Evolutionary conservation across 2,113 vertebrate species (phyloP).

Genomic region (Trogon melanurus): DNA sequence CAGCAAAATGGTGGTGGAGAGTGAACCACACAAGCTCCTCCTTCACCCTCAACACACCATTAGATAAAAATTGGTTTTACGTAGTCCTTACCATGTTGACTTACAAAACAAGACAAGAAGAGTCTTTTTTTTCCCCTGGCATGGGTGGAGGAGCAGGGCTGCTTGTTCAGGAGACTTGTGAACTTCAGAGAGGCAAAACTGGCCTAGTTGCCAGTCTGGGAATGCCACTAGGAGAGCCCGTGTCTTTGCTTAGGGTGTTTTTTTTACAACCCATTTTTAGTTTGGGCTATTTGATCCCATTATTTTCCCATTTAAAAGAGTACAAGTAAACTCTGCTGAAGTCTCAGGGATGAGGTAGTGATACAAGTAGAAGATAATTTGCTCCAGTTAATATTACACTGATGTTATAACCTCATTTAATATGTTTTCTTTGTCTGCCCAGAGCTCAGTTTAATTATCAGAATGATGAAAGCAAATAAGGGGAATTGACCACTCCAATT

Average conservation of each 20-base stretch:
- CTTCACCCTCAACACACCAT: neutral
- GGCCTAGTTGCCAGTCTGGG: neutral
- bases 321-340: neutral
- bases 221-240: neutral
- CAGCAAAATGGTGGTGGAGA: neutral
- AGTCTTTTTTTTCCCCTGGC: rapidly evolving
- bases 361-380: neutral
- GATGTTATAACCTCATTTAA: neutral
- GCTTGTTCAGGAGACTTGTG: neutral
- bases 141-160: neutral
- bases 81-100: neutral
- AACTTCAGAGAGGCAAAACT: neutral
- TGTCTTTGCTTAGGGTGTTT: neutral
- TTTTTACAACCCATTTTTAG: neutral
- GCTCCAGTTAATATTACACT: neutral
- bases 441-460: neutral
- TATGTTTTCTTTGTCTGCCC: neutral
- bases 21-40: neutral
- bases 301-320: neutral
- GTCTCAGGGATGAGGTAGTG: neutral
- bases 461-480: neutral
- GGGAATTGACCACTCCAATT: neutral
- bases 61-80: neutral
- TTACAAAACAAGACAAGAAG: neutral
- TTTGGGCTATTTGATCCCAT: neutral